Evolutionary conservation across 2,888 invertebrate species (phyloP), one percentile per base, ranked within the genome.

Genomic region (Portevinia maculata): DNA sequence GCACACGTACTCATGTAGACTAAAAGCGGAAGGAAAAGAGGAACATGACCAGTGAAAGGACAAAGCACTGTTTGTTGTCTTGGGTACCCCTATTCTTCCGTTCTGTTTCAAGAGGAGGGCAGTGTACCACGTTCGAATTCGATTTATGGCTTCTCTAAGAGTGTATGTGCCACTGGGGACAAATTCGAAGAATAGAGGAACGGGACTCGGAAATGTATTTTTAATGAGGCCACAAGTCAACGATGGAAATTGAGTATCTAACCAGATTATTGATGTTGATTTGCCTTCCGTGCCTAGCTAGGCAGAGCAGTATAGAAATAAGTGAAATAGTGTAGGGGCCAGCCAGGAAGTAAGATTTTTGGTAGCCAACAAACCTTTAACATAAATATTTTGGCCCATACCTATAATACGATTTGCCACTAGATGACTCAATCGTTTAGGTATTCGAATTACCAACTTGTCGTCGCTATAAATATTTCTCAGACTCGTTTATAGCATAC

Each of bases 171-270:
- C 32, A 53, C 21, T 32, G 21, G 52, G 59, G 48, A 37, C 73
- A 60, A 65, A 53, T 67, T 59, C 65, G 28, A 39, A 46, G 70
- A 53, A 46, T 44, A 67, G 30, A 13, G 34, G 28, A 19, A 67
- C 34, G 17, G 34, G 28, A 19, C 46, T 37, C 17, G 30, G 48
- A 32, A 69, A 69, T 76, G 81, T 81, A 70, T 81, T 81, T 81
- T 76, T 75, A 81, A 81, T 81, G 76, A 81, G 75, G 65, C 65
- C 70, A 81, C 48, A 59, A 70, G 64, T 60, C 75, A 70, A 64
- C 64, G 70, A 70, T 64, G 69, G 52, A 70, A 81, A 57, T 74
- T 44, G 52, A 75, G 69, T 59, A 79, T 79, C 50, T 41, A 69
- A 50, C 55, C 67, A 39, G 60, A 41, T 41, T 70, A 79, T 79